Evolutionary conservation across 2,888 invertebrate species (phyloP).

Genomic region (Synanthedon formicaeformis): DNA sequence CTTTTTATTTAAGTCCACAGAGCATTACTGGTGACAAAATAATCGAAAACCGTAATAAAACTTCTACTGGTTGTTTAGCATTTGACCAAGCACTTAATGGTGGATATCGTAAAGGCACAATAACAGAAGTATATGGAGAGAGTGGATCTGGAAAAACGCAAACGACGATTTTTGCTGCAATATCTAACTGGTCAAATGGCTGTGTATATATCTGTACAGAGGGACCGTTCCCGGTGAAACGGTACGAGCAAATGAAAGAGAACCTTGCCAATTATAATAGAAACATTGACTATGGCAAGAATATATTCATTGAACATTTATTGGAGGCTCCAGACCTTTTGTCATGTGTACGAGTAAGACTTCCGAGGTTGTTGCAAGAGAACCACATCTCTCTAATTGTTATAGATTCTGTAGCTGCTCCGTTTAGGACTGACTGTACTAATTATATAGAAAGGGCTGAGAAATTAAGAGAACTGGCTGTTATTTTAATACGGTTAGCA

Average conservation of each 20-base stretch:
- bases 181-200: conserved; percentile 71
- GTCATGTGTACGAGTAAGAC: conserved; percentile 41
- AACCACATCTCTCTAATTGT: conserved; percentile 35
- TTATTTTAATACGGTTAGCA: conserved; percentile 31
- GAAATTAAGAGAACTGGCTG: conserved; percentile 51
- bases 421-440: conserved; percentile 48
- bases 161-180: conserved; percentile 77
- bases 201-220: conserved; percentile 84
- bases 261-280: conserved; percentile 16
- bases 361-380: conserved; percentile 38
- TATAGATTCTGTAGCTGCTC: conserved; percentile 59
- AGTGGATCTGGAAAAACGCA: conserved; percentile 88
- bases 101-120: conserved; percentile 75
- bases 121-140: conserved; percentile 85
- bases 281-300: conserved; percentile 31
- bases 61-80: conserved; percentile 67
- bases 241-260: conserved; percentile 47
- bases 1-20: conserved; percentile 23
- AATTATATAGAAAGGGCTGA: conserved; percentile 57
- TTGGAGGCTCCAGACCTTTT: conserved; percentile 48
- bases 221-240: conserved; percentile 70
- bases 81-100: conserved; percentile 74
- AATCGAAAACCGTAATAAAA: conserved; percentile 19
- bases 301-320: conserved; percentile 53
- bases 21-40: conserved; percentile 24